phyloP scores from a whole-genome alignment of 2,888 invertebrate genomes.

The Troides oblongomaculatus region DNA sequence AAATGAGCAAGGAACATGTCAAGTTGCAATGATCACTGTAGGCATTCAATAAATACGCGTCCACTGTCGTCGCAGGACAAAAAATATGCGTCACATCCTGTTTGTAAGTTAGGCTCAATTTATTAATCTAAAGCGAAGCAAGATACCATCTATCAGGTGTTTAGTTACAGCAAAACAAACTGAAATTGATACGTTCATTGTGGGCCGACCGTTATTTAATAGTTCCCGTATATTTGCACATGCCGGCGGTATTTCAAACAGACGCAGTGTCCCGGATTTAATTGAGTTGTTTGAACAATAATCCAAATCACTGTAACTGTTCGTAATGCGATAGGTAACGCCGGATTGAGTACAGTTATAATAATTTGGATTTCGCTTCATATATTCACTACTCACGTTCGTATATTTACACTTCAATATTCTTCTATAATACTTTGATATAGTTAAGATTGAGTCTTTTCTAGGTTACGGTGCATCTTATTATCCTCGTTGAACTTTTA shows the following conservation, averaged over 20 bases:
- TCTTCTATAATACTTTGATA: too few species aligned
- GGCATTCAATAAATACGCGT: slow-evolving; percentile 24
- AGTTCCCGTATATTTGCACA: slow-evolving; percentile 54
- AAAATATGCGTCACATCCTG: slow-evolving; percentile 27
- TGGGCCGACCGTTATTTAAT: slow-evolving; percentile 52
- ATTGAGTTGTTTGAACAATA: slow-evolving; percentile 30
- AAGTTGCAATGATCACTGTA: slow-evolving; percentile 7
- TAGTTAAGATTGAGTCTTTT: background rate
- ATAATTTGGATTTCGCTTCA: slow-evolving; percentile 5
- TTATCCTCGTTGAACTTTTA: too few species aligned
- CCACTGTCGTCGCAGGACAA: slow-evolving; percentile 13
- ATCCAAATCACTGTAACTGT: slow-evolving; percentile 27
- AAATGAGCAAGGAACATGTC: slow-evolving; percentile 23
- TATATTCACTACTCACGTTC: background rate
- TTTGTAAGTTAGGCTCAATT: slow-evolving; percentile 27
- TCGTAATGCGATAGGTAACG: slow-evolving; percentile 28
- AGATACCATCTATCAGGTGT: slow-evolving; percentile 25
- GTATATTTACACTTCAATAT: background rate
- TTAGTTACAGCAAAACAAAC: slow-evolving; percentile 31
- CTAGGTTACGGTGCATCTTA: too few species aligned
- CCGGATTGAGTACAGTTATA: slow-evolving; percentile 12
- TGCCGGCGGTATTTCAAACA: slow-evolving; percentile 51
- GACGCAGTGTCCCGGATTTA: slow-evolving; percentile 51
- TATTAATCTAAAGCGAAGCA: slow-evolving; percentile 19
- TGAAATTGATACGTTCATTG: slow-evolving; percentile 50